Evolutionary conservation across 2,113 vertebrate species (phyloP), one percentile per base, ranked within the genome.

Genomic region (Blennius ocellaris): DNA sequence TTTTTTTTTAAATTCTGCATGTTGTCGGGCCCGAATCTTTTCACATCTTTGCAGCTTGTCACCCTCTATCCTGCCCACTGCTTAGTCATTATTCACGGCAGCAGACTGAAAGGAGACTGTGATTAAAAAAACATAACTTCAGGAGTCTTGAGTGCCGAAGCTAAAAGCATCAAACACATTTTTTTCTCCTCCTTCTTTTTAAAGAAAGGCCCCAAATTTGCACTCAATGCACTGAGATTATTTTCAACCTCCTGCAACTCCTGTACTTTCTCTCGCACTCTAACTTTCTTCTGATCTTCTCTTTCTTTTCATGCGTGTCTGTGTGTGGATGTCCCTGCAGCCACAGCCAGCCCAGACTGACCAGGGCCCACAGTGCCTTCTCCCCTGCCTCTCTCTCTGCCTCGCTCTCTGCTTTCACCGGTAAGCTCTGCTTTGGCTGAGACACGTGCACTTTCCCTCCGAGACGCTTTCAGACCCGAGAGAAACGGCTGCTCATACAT

Each of bases 321-420:
- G 21, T 30, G 21, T 30, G 21, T 30, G 21, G 21, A 30, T 41
- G 48, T 81, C 56, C 56, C 73, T 83, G 55, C 82, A 88, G 86
- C 80, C 6, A 5, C 60, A 96, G 94, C 92, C 95, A 96, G 92
- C 94, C 94, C 92, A 92, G 95, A 93, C 92, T 98, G 94, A 98
- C 95, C 52, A 93, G 97, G 96, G 96, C 96, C 85, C 97, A 97
- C 94, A 98, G 97, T 97, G 96, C 96, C 95, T 99, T 98, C 94
- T 97, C 96, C 92, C 95, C 96, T 10, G 95, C 96, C 66, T 95
- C 95, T 87, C 97, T 98, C 91, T 95, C 96, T 89, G 96, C 95
- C 68, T 95, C 95, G 83, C 97, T 99, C 89, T 95, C 96, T 90
- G 93, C 97, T 80, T 99, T 99, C 92, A 97, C 97, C 69, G 97